These are phyloP conservation scores for Capitulum mitella DNA, from an alignment of 2,888 invertebrate genomes.

Conservation along the genomic window DNA sequence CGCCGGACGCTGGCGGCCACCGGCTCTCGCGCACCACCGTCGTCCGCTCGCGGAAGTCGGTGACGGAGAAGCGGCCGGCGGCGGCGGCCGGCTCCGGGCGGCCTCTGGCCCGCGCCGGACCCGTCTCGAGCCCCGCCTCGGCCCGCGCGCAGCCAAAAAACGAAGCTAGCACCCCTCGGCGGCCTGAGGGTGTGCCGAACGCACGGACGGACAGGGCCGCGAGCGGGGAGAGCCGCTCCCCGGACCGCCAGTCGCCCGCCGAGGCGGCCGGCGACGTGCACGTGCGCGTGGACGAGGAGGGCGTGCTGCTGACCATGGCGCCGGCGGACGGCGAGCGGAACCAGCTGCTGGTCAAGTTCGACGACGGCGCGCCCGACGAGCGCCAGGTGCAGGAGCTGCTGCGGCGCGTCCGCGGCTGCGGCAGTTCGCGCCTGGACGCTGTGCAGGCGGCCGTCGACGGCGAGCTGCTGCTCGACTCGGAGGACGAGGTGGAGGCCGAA, in stretches of 20 bases:
- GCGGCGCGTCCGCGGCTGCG: neutral
- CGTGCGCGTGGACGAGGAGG: neutral
- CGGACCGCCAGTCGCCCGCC: neutral
- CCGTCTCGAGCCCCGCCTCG: neutral
- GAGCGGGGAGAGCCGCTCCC: neutral
- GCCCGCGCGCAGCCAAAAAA: neutral
- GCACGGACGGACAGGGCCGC: neutral
- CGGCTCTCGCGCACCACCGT: neutral
- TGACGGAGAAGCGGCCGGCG: neutral
- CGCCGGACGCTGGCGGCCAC: neutral
- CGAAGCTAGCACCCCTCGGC: slow-evolving; percentile 13
- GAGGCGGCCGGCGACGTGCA: neutral
- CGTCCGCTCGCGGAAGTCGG: no score
- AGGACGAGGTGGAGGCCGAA: neutral
- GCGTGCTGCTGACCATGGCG: neutral
- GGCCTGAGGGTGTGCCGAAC: neutral
- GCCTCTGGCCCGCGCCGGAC: neutral
- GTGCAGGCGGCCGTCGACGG: neutral
- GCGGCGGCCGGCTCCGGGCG: neutral
- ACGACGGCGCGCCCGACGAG: neutral
- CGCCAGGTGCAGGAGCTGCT: neutral
- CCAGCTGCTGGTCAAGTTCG: slow-evolving; percentile 6
- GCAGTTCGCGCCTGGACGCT: neutral
- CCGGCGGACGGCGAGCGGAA: neutral
- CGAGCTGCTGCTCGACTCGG: neutral